Conservation (phyloP, 2,113 vertebrate genomes). For the Galeopterus variegatus region DNA sequence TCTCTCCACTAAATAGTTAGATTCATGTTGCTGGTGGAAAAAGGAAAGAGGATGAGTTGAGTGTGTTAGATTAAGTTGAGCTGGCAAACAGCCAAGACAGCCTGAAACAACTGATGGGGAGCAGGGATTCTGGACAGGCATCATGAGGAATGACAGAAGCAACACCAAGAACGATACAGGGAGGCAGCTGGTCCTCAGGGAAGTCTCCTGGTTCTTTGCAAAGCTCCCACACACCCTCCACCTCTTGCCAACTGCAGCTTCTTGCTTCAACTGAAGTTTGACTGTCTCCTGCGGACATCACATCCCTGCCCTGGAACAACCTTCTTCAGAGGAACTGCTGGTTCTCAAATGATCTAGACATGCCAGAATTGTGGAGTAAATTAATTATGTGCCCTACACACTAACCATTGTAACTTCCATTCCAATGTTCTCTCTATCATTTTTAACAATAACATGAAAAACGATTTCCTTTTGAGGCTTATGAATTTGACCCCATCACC, state of each 20-base stretch:
- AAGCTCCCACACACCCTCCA: rapidly evolving
- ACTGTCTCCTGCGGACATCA: neutral
- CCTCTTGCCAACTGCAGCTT: neutral
- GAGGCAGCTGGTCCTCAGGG: neutral
- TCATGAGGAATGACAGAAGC: neutral
- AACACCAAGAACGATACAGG: neutral
- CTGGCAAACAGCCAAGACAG: neutral
- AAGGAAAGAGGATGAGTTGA: neutral
- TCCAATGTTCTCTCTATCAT: neutral
- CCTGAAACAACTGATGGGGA: neutral
- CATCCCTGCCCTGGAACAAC: neutral
- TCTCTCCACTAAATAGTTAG: neutral
- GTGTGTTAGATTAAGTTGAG: neutral
- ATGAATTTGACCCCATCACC: neutral
- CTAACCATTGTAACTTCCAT: neutral
- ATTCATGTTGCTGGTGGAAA: neutral
- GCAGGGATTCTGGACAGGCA: neutral
- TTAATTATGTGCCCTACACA: neutral
- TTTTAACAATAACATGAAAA: neutral
- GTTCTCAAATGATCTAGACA: neutral
- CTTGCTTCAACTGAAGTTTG: neutral
- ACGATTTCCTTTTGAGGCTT: neutral
- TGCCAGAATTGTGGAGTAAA: neutral
- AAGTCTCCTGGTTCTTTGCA: neutral
- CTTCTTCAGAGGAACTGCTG: neutral